phyloP scores from a whole-genome alignment of 2,113 vertebrate species.

The Corythaixoides concolor region DNA sequence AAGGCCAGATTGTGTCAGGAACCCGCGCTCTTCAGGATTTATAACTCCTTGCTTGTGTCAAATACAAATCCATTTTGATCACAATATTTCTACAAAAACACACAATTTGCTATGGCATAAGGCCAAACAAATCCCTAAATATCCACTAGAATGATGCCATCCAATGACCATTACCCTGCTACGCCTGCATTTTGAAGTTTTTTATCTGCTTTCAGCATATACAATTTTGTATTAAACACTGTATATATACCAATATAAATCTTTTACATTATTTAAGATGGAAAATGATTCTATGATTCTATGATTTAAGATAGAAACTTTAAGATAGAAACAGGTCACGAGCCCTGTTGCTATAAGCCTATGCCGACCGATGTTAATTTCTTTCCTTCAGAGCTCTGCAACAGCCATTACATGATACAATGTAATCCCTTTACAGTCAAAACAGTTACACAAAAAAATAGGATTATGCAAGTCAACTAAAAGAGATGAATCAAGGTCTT shows the following conservation, averaged over 20 bases:
- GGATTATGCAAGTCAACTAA: neutral
- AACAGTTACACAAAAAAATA: neutral
- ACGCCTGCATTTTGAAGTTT: accelerated
- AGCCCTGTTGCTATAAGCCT: neutral
- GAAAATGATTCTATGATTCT: too few relatives aligned
- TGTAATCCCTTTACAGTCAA: neutral
- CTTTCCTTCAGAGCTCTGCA: neutral
- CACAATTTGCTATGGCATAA: neutral
- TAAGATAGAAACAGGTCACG: neutral
- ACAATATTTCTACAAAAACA: neutral
- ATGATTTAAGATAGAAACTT: neutral
- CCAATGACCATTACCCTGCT: neutral
- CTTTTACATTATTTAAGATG: neutral
- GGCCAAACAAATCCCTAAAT: neutral
- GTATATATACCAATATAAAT: neutral
- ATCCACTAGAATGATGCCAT: neutral
- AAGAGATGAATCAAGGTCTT: neutral
- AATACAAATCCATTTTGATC: neutral
- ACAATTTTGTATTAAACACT: neutral
- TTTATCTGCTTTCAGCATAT: neutral
- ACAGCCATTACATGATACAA: neutral
- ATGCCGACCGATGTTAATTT: neutral
- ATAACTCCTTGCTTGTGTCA: neutral
- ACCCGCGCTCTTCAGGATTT: neutral
- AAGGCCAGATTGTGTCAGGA: neutral